phyloP scores from a whole-genome alignment of 2,888 invertebrate genomes.

The Drosophila testacea region DNA sequence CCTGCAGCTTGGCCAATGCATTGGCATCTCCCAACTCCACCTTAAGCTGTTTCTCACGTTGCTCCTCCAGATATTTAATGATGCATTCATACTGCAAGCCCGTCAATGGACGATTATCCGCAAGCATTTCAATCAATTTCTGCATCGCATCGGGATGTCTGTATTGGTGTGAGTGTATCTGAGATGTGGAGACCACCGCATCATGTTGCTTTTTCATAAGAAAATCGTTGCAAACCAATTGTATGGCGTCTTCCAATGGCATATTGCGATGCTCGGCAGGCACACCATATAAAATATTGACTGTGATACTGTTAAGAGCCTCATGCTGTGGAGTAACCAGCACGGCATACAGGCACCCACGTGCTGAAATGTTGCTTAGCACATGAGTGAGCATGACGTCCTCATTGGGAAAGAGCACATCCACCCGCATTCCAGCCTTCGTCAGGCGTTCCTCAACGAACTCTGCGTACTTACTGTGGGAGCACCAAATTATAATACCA shows the following conservation, averaged over 20 bases:
- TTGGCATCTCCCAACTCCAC: conserved; percentile 90
- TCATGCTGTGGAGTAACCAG: conserved; percentile 94
- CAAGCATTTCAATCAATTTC: conserved; percentile 91
- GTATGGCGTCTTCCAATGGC: conserved; percentile 96
- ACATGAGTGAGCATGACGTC: conserved; percentile 93
- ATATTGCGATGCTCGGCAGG: conserved; percentile 97
- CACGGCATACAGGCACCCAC: conserved; percentile 96
- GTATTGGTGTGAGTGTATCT: conserved; percentile 79
- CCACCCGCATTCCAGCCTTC: conserved; percentile 91
- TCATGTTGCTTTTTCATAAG: conserved; percentile 87
- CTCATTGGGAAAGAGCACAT: conserved; percentile 95
- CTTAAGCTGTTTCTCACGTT: conserved; percentile 90
- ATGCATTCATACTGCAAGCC: conserved; percentile 92
- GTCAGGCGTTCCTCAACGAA: conserved; percentile 93
- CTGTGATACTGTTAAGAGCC: conserved; percentile 93
- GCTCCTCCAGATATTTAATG: conserved; percentile 90
- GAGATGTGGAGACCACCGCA: conserved; percentile 4
- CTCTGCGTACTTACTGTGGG: conserved; percentile 91
- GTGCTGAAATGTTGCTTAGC: conserved; percentile 93
- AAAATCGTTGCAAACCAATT: conserved; percentile 91
- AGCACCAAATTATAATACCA: too few relatives aligned
- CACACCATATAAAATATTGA: conserved; percentile 95
- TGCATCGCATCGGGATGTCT: conserved; percentile 89
- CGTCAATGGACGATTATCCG: conserved; percentile 92
- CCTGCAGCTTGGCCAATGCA: conserved; percentile 70